Percentiles rank a stretch among this genome's conserved stretches.
These are phyloP conservation scores for Drosophila pseudotakahashii DNA, from an alignment of 2,888 invertebrate genomes.

Conservation along the genomic window DNA sequence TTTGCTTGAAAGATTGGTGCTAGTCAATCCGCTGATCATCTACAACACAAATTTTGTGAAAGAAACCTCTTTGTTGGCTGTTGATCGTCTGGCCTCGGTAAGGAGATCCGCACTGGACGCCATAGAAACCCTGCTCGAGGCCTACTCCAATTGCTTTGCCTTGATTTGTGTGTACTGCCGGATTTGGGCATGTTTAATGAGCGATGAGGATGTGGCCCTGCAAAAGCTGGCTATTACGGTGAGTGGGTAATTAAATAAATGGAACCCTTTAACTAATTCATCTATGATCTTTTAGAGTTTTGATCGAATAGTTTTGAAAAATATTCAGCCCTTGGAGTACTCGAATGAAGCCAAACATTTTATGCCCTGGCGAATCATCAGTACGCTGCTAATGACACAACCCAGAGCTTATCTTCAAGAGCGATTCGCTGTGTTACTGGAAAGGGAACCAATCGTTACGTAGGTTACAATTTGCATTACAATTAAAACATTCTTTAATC, in stretches of 20 bases:
- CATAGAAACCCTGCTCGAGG: constrained; percentile 76
- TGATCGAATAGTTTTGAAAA: constrained; percentile 77
- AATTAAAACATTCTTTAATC: neutral
- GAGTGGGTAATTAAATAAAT: constrained; percentile 4
- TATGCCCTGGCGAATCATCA: constrained; percentile 83
- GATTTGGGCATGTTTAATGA: constrained; percentile 80
- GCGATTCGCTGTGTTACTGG: constrained; percentile 72
- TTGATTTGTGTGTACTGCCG: constrained; percentile 83
- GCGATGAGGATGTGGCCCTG: constrained; percentile 78
- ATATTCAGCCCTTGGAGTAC: constrained; percentile 81
- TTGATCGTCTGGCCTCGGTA: constrained; percentile 77
- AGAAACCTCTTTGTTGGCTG: constrained; percentile 73
- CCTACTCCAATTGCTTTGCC: constrained; percentile 81
- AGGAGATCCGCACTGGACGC: constrained; percentile 78
- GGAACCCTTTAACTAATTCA: neutral
- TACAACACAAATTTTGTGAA: constrained; percentile 82
- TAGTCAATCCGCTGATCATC: constrained; percentile 80
- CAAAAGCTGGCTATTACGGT: constrained; percentile 80
- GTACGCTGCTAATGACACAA: constrained; percentile 77
- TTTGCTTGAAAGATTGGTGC: constrained; percentile 77
- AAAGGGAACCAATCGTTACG: constrained; percentile 57
- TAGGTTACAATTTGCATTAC: constrained; percentile 14
- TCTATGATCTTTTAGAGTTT: constrained; percentile 73
- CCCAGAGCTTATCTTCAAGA: constrained; percentile 81
- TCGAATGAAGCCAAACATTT: constrained; percentile 82